Evolutionary conservation across 2,888 invertebrate species (phyloP).

Genomic region (Campopleginae sp.): DNA sequence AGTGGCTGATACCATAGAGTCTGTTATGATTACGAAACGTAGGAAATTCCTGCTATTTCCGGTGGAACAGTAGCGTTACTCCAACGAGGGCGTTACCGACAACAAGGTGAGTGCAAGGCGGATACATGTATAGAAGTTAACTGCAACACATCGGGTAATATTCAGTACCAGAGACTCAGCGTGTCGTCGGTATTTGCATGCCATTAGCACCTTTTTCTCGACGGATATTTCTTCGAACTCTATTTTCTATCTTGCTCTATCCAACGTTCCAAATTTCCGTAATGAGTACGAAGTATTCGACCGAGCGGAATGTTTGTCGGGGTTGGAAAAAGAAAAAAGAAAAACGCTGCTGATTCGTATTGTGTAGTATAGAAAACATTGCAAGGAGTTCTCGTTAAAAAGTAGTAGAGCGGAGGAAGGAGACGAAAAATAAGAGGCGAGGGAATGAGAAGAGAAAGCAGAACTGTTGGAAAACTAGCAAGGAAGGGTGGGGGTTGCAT

Average conservation of each 20-base stretch:
- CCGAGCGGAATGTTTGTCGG: slow-evolving; percentile 41
- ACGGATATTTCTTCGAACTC: slow-evolving; percentile 19
- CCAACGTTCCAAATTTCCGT: neutral
- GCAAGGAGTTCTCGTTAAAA: slow-evolving; percentile 19
- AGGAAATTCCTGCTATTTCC: slow-evolving; percentile 2
- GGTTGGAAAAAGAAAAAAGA: slow-evolving; percentile 12
- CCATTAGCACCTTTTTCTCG: slow-evolving; percentile 51
- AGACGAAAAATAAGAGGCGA: slow-evolving; percentile 14
- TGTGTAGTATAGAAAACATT: neutral
- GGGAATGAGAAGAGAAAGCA: slow-evolving; percentile 38
- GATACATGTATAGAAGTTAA: slow-evolving; percentile 4
- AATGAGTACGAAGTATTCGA: neutral
- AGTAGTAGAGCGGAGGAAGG: slow-evolving; percentile 28
- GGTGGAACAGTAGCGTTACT: slow-evolving; percentile 23
- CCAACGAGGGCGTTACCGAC: slow-evolving; percentile 34
- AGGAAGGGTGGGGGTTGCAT: slow-evolving; percentile 42
- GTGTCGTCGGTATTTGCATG: slow-evolving; percentile 56
- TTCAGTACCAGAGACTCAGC: slow-evolving; percentile 18
- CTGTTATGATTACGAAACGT: slow-evolving; percentile 29
- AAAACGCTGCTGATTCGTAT: neutral
- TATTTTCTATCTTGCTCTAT: slow-evolving; percentile 8
- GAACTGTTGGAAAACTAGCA: slow-evolving; percentile 31
- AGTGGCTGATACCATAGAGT: neutral
- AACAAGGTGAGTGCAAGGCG: slow-evolving; percentile 11
- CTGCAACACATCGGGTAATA: slow-evolving; percentile 28